Percentiles rank a stretch among this genome's conserved stretches.
phyloP scores from a whole-genome alignment of 2,797 vertebrate species.

The Eupleurogrammus muticus region DNA sequence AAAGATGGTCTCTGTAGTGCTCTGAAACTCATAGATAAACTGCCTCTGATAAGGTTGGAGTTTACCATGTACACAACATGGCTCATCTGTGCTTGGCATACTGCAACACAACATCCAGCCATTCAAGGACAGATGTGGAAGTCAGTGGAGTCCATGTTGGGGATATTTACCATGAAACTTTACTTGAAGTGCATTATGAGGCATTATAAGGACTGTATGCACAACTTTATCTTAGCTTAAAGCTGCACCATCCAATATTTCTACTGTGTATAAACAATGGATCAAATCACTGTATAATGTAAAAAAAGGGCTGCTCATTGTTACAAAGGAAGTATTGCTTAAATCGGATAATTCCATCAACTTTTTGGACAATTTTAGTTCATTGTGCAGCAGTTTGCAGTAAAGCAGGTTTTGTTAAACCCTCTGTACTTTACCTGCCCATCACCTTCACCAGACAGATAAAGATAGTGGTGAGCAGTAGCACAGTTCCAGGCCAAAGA shows the following conservation, averaged over 20 bases:
- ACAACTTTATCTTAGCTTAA: background rate
- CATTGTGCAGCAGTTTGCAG: too few relatives aligned
- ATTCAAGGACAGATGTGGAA: background rate
- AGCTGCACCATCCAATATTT: background rate
- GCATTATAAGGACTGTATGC: background rate
- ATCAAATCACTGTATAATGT: background rate
- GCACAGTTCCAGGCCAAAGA: background rate
- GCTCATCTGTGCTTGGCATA: background rate
- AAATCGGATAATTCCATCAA: background rate
- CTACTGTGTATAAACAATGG: background rate
- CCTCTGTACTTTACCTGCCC: background rate
- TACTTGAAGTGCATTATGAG: slow-evolving; percentile 8
- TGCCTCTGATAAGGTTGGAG: slow-evolving; percentile 3
- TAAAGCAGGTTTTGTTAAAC: background rate
- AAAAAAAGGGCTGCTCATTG: background rate
- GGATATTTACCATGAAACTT: background rate
- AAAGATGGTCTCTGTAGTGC: slow-evolving; percentile 1
- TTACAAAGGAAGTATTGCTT: background rate
- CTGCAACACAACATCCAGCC: background rate
- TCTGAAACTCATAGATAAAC: slow-evolving; percentile 32
- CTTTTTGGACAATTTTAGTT: background rate
- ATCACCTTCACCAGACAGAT: background rate
- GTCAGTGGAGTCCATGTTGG: background rate
- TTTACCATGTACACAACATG: slow-evolving; percentile 12
- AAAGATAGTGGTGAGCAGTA: too few relatives aligned